Evolutionary conservation across 2,888 invertebrate species (phyloP).

Genomic region (Drosophila cognata): DNA sequence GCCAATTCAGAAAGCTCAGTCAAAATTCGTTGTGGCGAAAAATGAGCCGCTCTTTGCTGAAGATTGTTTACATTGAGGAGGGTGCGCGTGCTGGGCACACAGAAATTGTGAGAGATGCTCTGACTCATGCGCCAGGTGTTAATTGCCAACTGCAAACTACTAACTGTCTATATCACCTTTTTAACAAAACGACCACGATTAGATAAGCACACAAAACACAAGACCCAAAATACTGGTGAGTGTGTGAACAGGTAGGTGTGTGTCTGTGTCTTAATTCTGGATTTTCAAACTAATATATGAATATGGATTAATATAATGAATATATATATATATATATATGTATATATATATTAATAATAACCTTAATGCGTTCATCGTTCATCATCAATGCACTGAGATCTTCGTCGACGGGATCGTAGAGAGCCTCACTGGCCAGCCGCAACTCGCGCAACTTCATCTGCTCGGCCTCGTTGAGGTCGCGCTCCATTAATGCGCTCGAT

Average conservation of each 20-base stretch:
- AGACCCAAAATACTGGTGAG: neutral
- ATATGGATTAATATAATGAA: neutral
- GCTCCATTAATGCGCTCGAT: conserved; percentile 70
- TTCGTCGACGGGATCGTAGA: conserved; percentile 93
- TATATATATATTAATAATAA: conserved; percentile 77
- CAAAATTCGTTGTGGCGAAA: neutral
- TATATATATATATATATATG: too few relatives aligned
- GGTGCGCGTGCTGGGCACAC: conserved; percentile 62
- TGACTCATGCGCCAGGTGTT: conserved; percentile 75
- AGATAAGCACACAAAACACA: conserved; percentile 56
- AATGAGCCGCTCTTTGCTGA: neutral
- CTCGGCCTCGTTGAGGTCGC: conserved; percentile 91
- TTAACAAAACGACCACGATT: conserved; percentile 41
- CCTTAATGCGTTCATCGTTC: conserved; percentile 87
- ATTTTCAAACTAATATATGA: conserved; percentile 15
- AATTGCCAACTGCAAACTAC: conserved; percentile 48
- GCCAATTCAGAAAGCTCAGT: neutral
- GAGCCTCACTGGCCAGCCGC: conserved; percentile 93
- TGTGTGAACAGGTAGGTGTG: neutral
- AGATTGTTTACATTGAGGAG: conserved; percentile 71
- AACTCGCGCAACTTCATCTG: conserved; percentile 93
- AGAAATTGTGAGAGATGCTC: conserved; percentile 54
- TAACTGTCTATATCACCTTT: conserved; percentile 48
- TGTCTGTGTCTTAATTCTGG: conserved; percentile 34
- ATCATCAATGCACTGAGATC: conserved; percentile 90